These are phyloP conservation scores for Pipra filicauda DNA, from an alignment of 2,113 vertebrate genomes.

Conservation along the genomic window DNA sequence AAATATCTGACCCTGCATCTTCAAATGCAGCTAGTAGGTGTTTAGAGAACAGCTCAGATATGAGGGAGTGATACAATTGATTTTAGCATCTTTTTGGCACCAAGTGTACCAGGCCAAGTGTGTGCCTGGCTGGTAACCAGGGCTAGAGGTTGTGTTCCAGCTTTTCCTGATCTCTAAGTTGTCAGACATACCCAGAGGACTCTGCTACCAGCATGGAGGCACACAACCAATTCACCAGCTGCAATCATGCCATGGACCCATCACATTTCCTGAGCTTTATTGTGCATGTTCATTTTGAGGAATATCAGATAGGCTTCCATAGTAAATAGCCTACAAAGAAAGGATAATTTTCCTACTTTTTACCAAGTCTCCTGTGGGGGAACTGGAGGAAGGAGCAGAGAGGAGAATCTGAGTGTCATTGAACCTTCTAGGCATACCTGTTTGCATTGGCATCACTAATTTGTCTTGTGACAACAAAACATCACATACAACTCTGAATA, in stretches of 20 bases:
- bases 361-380: neutral
- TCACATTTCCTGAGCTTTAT: neutral
- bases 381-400: neutral
- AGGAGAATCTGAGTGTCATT: neutral
- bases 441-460: neutral
- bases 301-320: neutral
- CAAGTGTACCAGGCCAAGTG: neutral
- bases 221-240: neutral
- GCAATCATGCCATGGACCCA: neutral
- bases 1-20: neutral
- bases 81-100: neutral
- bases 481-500: neutral
- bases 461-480: neutral
- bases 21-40: neutral
- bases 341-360: neutral
- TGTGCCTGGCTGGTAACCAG: neutral
- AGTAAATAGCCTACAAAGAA: neutral
- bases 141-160: neutral
- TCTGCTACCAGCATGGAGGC: neutral
- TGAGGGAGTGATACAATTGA: neutral
- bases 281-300: neutral
- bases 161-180: neutral
- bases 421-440: neutral
- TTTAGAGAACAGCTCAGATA: neutral
- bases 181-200: neutral